These are phyloP conservation scores for Marronus borbonicus DNA, from an alignment of 2,888 invertebrate genomes.

Conservation along the genomic window DNA sequence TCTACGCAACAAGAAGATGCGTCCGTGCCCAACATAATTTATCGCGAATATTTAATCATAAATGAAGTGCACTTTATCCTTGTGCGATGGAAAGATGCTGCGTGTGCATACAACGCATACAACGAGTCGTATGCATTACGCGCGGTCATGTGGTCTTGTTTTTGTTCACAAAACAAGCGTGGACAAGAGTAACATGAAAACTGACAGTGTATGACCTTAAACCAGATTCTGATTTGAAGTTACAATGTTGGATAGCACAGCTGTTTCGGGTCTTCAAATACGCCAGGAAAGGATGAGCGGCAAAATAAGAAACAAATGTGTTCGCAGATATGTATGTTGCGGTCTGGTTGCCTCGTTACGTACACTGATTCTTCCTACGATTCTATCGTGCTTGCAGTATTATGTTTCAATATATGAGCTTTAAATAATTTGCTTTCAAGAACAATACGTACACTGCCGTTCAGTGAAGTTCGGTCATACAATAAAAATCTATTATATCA, in stretches of 20 bases:
- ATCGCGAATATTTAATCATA: constrained; percentile 48
- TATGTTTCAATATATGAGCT: neutral
- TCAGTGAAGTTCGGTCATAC: no score
- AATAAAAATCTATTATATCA: no score
- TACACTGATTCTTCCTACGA: neutral
- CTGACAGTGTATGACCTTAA: constrained; percentile 46
- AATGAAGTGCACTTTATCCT: constrained; percentile 40
- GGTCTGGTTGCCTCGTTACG: constrained; percentile 5
- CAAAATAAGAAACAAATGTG: constrained; percentile 1
- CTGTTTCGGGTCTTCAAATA: constrained; percentile 23
- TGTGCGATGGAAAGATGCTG: neutral
- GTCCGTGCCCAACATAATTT: constrained; percentile 40
- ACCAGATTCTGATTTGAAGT: constrained; percentile 35
- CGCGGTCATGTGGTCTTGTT: constrained; percentile 39
- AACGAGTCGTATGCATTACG: neutral
- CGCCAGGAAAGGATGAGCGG: constrained; percentile 8
- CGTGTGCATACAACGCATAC: constrained; percentile 1
- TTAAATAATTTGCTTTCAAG: no score
- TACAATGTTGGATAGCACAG: constrained; percentile 32
- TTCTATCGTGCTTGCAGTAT: neutral
- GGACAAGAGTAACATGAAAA: constrained; percentile 22
- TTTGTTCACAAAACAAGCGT: constrained; percentile 14
- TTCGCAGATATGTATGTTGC: constrained; percentile 5
- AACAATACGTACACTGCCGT: no score
- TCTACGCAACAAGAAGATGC: constrained; percentile 20